phyloP scores from a whole-genome alignment of 2,797 vertebrate species.

The Poecilia wingei region DNA sequence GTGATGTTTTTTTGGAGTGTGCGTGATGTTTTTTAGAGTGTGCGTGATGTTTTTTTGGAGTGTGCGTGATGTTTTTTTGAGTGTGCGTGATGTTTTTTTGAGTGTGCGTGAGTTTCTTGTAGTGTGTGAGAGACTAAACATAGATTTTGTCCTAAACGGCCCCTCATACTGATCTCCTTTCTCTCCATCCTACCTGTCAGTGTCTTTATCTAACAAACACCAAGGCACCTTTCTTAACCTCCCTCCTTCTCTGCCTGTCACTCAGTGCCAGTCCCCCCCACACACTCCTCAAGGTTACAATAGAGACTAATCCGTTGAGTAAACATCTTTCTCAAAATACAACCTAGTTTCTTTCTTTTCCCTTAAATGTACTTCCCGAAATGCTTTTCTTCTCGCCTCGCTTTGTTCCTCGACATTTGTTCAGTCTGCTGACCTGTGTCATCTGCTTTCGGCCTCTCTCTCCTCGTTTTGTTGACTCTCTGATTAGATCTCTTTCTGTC shows the following conservation, averaged over 20 bases:
- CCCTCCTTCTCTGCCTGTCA: conserved; percentile 60
- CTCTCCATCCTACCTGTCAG: conserved; percentile 49
- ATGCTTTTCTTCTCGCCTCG: conserved; percentile 46
- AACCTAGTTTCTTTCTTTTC: conserved; percentile 57
- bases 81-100: no score
- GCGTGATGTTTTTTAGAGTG: no score
- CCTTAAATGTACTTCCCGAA: conserved; percentile 56
- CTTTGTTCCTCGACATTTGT: conserved; percentile 60
- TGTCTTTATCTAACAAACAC: conserved; percentile 63
- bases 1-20: no score
- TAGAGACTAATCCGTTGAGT: conserved; percentile 79
- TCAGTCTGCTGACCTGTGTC: conserved; percentile 55
- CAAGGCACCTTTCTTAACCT: conserved; percentile 44
- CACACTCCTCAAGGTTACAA: conserved; percentile 59
- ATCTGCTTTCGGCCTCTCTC: conserved; percentile 48
- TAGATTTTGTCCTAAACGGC: no score
- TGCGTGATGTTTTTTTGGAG: no score
- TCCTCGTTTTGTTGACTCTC: conserved; percentile 52
- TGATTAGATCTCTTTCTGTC: conserved; percentile 51
- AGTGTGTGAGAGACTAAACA: no score
- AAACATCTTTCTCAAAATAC: conserved; percentile 70
- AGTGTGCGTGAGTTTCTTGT: no score
- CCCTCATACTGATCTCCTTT: conserved; percentile 60
- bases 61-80: no score
- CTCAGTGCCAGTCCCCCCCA: conserved; percentile 68